Percentiles rank a stretch among this genome's conserved stretches.
These are phyloP conservation scores for Gymnoscelis rufifasciata DNA, from an alignment of 2,888 invertebrate genomes.

Conservation along the genomic window DNA sequence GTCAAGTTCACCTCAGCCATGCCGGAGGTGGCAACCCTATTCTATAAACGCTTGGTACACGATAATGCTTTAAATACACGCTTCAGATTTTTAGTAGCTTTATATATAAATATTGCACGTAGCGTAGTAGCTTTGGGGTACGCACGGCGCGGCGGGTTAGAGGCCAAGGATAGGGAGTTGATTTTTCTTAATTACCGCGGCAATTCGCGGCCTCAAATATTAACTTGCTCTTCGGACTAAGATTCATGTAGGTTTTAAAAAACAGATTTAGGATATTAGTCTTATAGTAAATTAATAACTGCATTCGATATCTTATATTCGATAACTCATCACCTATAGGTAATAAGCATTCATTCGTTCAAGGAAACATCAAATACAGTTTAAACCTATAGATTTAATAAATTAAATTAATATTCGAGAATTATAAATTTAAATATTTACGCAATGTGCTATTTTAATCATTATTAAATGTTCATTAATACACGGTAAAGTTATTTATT, in stretches of 20 bases:
- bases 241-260: too few species aligned
- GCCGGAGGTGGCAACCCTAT: slow-evolving; percentile 80
- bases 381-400: too few species aligned
- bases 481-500: not conserved
- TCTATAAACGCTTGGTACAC: slow-evolving; percentile 28
- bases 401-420: too few species aligned
- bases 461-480: too few species aligned
- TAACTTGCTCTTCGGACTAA: too few species aligned
- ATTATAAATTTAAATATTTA: slow-evolving; percentile 3
- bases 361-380: too few species aligned
- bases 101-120: slow-evolving; percentile 14
- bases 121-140: slow-evolving; percentile 1
- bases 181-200: not conserved
- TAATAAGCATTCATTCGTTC: too few species aligned
- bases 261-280: too few species aligned
- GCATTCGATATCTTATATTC: too few species aligned
- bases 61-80: slow-evolving; percentile 20
- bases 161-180: not conserved
- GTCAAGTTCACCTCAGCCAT: slow-evolving; percentile 86
- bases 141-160: not conserved
- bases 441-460: not conserved
- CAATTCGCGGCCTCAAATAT: not conserved
- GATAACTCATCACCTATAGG: too few species aligned
- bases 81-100: slow-evolving; percentile 9
- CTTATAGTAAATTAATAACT: too few species aligned